Conservation (phyloP, 2,113 vertebrate species). For the Amphiprion ocellaris region DNA sequence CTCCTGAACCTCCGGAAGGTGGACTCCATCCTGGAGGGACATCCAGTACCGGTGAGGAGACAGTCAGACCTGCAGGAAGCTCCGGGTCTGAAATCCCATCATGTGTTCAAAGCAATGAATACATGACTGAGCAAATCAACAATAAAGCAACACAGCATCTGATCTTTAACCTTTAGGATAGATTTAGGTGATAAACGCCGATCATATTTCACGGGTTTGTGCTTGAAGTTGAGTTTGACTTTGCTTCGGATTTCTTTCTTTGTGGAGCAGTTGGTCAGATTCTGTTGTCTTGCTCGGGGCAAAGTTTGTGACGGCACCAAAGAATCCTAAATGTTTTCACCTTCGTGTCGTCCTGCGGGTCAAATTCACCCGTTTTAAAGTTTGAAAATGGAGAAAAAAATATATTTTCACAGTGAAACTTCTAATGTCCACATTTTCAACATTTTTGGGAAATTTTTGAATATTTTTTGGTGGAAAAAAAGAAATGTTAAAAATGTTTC, state of each 20-base stretch:
- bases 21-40: conserved; percentile 94
- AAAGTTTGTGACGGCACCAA: conserved; percentile 2
- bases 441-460: no score
- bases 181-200: neutral
- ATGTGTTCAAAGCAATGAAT: neutral
- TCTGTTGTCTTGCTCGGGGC: neutral
- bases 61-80: conserved; percentile 10
- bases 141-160: neutral
- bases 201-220: neutral
- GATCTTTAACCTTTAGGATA: neutral
- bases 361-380: no score
- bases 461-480: no score
- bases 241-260: neutral
- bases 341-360: no score
- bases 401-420: no score
- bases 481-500: no score
- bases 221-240: conserved; percentile 1
- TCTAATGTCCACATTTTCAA: no score
- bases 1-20: conserved; percentile 93
- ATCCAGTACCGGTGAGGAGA: conserved; percentile 92
- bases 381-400: no score
- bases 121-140: neutral
- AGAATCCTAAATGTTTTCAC: conserved; percentile 9
- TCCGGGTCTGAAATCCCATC: neutral
- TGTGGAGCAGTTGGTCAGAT: neutral